phyloP scores from a whole-genome alignment of 2,113 vertebrate species.

The Chloroceryle aenea region DNA sequence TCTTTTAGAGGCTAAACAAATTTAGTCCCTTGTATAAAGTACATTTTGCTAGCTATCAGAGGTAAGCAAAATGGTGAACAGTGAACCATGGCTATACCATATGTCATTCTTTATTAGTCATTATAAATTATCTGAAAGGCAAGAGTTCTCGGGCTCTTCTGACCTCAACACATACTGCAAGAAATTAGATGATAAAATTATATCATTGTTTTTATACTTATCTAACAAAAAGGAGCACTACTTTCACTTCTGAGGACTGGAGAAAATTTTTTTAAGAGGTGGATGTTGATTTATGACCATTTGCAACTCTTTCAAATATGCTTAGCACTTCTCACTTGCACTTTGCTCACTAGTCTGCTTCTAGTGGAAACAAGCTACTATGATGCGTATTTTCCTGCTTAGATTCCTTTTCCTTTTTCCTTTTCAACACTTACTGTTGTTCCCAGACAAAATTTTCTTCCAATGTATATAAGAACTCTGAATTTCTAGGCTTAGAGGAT shows the following conservation, averaged over 20 bases:
- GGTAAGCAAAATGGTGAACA: not conserved
- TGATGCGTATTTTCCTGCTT: not conserved
- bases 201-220: not conserved
- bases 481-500: not conserved
- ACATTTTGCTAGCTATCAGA: not conserved
- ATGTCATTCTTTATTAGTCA: not conserved
- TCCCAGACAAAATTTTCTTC: not conserved
- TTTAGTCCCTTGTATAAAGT: not conserved
- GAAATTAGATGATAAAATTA: not conserved
- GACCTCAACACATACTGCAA: not conserved
- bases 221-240: not conserved
- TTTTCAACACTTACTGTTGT: not conserved
- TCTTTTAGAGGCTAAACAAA: not conserved
- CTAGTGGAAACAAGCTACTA: not conserved
- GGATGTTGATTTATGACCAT: not conserved
- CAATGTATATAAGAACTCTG: not conserved
- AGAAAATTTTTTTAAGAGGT: not conserved
- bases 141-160: not conserved
- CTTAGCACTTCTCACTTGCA: not conserved
- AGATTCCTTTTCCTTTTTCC: not conserved
- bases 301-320: not conserved
- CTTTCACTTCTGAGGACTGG: not conserved
- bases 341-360: not conserved
- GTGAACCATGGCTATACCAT: not conserved
- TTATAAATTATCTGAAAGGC: not conserved